Evolutionary conservation across 2,113 vertebrate species (phyloP), one percentile per base, ranked within the genome.

Genomic region (Proteles cristata): DNA sequence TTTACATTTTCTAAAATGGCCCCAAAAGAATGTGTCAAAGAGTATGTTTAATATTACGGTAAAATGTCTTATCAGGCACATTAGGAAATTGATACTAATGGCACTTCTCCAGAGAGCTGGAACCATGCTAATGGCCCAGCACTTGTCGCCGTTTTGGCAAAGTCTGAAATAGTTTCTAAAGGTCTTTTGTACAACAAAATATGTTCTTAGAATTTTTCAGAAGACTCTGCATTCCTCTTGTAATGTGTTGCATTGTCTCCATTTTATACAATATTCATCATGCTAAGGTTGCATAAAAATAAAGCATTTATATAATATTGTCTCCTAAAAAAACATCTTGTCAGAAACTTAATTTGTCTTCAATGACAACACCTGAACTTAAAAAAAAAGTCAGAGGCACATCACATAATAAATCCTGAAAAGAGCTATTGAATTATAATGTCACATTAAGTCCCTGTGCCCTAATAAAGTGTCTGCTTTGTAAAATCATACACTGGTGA

Each of bases 121-220:
- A 88, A 76, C 2, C 0, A 14, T 76, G 79, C 35, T 92, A 93
- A 93, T 11, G 69, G 43, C n/a, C 86, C 93, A 14, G 66, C 25
- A 61, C 66, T 96, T 61, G 28, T 80, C 66, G 77, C 61, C 28
- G 0, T 83, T 66, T 89, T 50, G 69, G 55, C 45, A 14, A 71
- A 74, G 71, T 92, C 68, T 93, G 91, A 95, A 97, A 89, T 43
- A 15, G 23, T 95, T 94, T 87, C 43, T 83, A 97, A 97, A 97
- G 69, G 71, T 84, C 88, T 93, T 93, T 95, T 74, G 76, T 14
- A 58, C 94, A 96, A 96, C 26, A 94, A 95, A 95, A 74, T 93
- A 68, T 15, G 17, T 91, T 73, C 35, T 94, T 73, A 93, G 66
- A 71, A 25, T 71, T 74, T 93, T 85, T 85, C 21, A 39, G 0